phyloP scores from a whole-genome alignment of 35 echinoderm and acorn worm species.

The Apostichopus californicus region DNA sequence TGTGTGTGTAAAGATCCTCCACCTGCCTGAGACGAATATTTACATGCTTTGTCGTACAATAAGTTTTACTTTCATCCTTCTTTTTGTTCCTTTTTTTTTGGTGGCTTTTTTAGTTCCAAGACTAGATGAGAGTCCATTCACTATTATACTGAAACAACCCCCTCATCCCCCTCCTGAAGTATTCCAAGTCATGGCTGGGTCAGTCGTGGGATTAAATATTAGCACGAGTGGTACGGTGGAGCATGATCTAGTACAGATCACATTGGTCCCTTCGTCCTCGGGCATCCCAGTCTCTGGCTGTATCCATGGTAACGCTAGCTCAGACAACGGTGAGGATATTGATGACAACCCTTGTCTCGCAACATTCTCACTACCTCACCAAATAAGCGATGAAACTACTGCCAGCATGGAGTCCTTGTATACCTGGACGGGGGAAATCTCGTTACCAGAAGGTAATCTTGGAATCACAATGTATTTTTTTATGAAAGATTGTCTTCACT shows the following conservation, averaged over 20 bases:
- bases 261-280: conserved; percentile 13
- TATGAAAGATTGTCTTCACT: too few species aligned
- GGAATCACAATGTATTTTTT: too few species aligned
- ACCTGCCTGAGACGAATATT: too few species aligned
- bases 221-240: background rate
- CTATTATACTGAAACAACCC: conserved; percentile 22
- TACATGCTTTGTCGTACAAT: too few species aligned
- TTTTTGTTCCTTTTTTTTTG: too few species aligned
- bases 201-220: background rate
- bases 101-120: background rate
- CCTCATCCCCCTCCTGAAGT: background rate
- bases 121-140: conserved; percentile 30
- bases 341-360: background rate
- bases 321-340: background rate
- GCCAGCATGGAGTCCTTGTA: conserved; percentile 16
- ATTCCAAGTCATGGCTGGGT: conserved; percentile 33
- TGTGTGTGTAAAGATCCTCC: too few species aligned
- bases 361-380: conserved; percentile 15
- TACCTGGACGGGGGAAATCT: conserved; percentile 6
- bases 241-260: background rate
- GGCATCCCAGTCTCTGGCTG: conserved; percentile 6
- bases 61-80: too few species aligned
- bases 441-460: background rate
- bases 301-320: background rate
- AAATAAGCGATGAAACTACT: background rate